phyloP scores from a whole-genome alignment of 2,888 invertebrate species.

The Ligdia adustata region DNA sequence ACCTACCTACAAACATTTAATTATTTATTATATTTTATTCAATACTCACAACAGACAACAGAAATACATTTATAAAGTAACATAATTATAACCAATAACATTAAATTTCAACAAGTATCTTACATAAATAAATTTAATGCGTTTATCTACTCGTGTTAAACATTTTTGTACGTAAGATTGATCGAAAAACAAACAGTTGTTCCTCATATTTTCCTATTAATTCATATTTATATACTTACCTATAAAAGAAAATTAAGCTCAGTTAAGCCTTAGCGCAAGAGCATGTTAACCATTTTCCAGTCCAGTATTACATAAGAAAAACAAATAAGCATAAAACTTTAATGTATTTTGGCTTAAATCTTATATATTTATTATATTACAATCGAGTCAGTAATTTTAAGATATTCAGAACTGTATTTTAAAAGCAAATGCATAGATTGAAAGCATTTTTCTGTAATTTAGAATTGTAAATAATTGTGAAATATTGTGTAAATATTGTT shows the following conservation, averaged over 20 bases:
- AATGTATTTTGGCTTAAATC: constrained; percentile 62
- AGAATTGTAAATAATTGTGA: constrained; percentile 26
- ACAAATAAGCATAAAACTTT: constrained; percentile 26
- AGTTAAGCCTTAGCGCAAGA: constrained; percentile 12
- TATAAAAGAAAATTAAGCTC: not conserved
- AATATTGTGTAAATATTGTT: constrained; percentile 30
- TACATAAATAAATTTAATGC: too few relatives aligned
- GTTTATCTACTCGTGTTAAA: too few relatives aligned
- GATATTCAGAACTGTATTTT: constrained; percentile 50
- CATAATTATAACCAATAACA: too few relatives aligned
- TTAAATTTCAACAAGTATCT: too few relatives aligned
- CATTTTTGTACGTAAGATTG: constrained; percentile 7
- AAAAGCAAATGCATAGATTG: constrained; percentile 39
- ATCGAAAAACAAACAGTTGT: constrained; percentile 9
- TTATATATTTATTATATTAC: constrained; percentile 51
- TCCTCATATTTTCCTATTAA: constrained; percentile 24
- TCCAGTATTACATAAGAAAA: constrained; percentile 62
- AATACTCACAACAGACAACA: too few relatives aligned
- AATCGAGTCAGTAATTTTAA: constrained; percentile 80
- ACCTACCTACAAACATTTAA: constrained; percentile 2
- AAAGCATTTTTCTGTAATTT: constrained; percentile 38
- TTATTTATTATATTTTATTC: too few relatives aligned
- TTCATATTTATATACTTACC: constrained; percentile 10
- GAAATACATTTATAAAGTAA: too few relatives aligned
- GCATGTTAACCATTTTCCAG: constrained; percentile 66